Percentiles rank a stretch among this genome's conserved stretches.
Conservation (phyloP, 2,888 invertebrate species). For the Chromoteleia sp. region DNA sequence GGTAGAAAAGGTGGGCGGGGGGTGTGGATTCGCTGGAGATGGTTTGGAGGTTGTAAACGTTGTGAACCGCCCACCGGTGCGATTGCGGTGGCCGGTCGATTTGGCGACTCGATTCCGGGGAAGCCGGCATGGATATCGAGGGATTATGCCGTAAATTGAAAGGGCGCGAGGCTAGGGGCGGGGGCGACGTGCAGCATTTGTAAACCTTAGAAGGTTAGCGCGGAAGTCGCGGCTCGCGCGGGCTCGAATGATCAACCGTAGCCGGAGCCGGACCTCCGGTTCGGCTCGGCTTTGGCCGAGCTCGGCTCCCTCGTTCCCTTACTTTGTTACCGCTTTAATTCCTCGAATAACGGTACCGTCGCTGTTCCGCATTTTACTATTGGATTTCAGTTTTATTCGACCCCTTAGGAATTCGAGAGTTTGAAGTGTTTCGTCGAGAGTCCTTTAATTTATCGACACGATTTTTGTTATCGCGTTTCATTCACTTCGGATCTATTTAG, state of each 20-base stretch:
- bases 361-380: slow-evolving; percentile 10
- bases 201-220: slow-evolving; percentile 30
- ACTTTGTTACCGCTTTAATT: slow-evolving; percentile 39
- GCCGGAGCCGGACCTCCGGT: slow-evolving; percentile 10
- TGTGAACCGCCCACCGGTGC: slow-evolving; percentile 61
- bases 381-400: slow-evolving; percentile 13
- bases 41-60: slow-evolving; percentile 70
- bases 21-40: slow-evolving; percentile 76
- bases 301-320: not conserved
- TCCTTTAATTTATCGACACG: slow-evolving; percentile 5
- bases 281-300: not conserved
- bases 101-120: slow-evolving; percentile 61
- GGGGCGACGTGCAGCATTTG: slow-evolving; percentile 26
- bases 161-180: not conserved
- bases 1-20: no score
- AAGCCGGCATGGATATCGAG: slow-evolving; percentile 60
- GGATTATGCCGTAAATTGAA: slow-evolving; percentile 55
- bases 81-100: slow-evolving; percentile 58
- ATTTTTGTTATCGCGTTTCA: not conserved
- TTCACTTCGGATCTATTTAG: not conserved
- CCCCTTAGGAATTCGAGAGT: slow-evolving; percentile 13
- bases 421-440: not conserved
- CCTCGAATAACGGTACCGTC: slow-evolving; percentile 5
- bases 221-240: slow-evolving; percentile 1
- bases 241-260: slow-evolving; percentile 43